Conservation (phyloP, 2,888 invertebrate genomes). For the Rotaria sp. region DNA sequence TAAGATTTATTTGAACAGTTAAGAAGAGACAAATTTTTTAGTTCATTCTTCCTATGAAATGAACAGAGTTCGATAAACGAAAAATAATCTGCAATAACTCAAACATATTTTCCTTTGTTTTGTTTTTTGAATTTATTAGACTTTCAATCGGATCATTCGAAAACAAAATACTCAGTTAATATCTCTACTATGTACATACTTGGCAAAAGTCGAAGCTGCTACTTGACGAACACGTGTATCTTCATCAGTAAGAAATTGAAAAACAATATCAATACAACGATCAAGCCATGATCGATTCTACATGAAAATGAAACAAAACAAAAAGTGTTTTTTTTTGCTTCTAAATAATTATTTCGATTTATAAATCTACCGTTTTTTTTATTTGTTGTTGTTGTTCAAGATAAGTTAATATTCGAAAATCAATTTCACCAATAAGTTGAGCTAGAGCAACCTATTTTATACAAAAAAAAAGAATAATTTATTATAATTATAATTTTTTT, state of each 20-base stretch:
- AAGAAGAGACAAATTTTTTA: too few species aligned
- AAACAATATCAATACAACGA: not conserved
- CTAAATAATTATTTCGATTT: not conserved
- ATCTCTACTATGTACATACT: not conserved
- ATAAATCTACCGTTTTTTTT: not conserved
- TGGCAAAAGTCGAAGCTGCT: not conserved
- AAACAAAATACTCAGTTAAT: too few species aligned
- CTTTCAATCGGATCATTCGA: too few species aligned
- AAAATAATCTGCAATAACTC: too few species aligned
- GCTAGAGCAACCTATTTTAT: not conserved
- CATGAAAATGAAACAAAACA: not conserved
- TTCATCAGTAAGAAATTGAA: not conserved
- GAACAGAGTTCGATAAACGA: too few species aligned
- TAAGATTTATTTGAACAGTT: too few species aligned
- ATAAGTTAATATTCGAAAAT: constrained; percentile 1
- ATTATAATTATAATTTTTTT: not conserved
- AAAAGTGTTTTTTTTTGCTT: not conserved
- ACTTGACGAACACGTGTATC: not conserved
- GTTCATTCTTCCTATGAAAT: too few species aligned
- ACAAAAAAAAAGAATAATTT: not conserved
- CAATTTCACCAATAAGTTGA: not conserved
- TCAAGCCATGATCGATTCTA: constrained; percentile 20
- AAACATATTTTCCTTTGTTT: too few species aligned
- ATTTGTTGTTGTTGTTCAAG: constrained; percentile 14
- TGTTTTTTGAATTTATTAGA: too few species aligned